A percentile compares a stretch with the other conserved stretches of the same genome.
phyloP scores from a whole-genome alignment of 2,797 vertebrate genomes.

The Rousettus madagascariensis region DNA sequence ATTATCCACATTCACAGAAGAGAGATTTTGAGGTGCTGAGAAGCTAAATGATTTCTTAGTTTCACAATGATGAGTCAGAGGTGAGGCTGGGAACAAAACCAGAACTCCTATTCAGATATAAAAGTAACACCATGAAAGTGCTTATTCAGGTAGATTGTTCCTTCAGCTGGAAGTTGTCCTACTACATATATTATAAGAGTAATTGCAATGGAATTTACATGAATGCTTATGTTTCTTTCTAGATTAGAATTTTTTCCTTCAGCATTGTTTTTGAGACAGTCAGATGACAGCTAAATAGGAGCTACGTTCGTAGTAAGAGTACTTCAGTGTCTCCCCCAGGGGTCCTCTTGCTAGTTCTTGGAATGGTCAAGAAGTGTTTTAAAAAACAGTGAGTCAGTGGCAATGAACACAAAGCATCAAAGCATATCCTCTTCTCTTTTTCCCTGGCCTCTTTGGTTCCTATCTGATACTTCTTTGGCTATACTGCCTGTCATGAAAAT shows the following conservation, averaged over 20 bases:
- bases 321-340: not conserved
- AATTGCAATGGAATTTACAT: conserved; percentile 37
- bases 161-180: conserved; percentile 26
- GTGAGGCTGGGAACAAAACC: conserved; percentile 66
- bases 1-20: conserved; percentile 76
- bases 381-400: not conserved
- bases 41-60: conserved; percentile 71
- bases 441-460: not conserved
- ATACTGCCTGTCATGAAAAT: not conserved
- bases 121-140: conserved; percentile 34
- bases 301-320: not conserved
- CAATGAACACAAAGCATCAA: not conserved
- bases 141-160: conserved; percentile 46
- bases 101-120: conserved; percentile 9
- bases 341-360: not conserved
- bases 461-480: not conserved
- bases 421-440: not conserved
- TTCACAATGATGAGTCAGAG: conserved; percentile 76
- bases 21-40: conserved; percentile 66
- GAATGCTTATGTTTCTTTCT: not conserved
- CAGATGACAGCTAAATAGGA: not conserved
- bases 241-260: not conserved
- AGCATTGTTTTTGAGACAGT: conserved; percentile 6
- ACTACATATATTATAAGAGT: conserved; percentile 27
- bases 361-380: not conserved